These are phyloP conservation scores for Tipula vernalis DNA, from an alignment of 2,888 invertebrate species.

Conservation along the genomic window DNA sequence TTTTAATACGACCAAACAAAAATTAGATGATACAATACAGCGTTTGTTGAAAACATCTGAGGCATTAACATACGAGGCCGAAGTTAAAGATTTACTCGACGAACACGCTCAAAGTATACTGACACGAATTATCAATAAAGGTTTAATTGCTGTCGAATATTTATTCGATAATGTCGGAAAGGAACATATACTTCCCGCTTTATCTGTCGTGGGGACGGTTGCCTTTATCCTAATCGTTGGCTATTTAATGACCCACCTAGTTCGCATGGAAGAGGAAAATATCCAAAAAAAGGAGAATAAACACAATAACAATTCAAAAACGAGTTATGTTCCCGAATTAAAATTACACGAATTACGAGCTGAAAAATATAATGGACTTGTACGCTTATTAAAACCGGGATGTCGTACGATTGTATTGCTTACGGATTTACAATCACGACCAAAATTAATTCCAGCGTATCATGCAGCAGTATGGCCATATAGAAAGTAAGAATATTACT, in stretches of 20 bases:
- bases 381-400: conserved; percentile 85
- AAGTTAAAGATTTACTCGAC: conserved; percentile 67
- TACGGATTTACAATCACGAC: conserved; percentile 77
- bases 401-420: conserved; percentile 86
- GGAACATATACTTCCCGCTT: conserved; percentile 65
- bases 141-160: conserved; percentile 56
- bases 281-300: conserved; percentile 29
- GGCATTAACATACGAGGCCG: conserved; percentile 62
- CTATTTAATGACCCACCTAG: conserved; percentile 75
- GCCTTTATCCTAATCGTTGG: conserved; percentile 65
- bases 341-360: conserved; percentile 83
- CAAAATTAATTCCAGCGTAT: conserved; percentile 78
- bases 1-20: conserved; percentile 59
- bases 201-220: conserved; percentile 66
- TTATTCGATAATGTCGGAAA: conserved; percentile 58
- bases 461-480: conserved; percentile 93
- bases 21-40: conserved; percentile 58
- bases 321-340: conserved; percentile 45
- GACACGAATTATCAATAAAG: conserved; percentile 51
- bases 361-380: conserved; percentile 90
- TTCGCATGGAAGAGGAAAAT: conserved; percentile 37
- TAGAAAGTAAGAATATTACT: conserved; percentile 55
- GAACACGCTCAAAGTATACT: conserved; percentile 64
- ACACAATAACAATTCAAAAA: conserved; percentile 20
- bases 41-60: conserved; percentile 59